A percentile compares a stretch with the other conserved stretches of the same genome.
Conservation (phyloP, 2,888 invertebrate species). For the Mesorhabditis spiculigera region DNA sequence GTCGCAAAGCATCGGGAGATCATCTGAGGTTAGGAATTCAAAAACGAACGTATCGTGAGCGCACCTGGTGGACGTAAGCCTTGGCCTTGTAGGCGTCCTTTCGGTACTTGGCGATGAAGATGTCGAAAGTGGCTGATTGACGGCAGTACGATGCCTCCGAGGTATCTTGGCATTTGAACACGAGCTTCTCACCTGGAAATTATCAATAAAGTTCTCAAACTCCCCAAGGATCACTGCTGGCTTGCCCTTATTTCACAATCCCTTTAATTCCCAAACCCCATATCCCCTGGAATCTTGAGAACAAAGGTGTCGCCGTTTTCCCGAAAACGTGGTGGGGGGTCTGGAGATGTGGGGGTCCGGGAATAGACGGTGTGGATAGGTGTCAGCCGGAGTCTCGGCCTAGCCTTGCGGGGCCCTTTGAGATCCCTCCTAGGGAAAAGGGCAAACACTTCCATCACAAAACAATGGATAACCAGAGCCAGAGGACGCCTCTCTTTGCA, state of each 20-base stretch:
- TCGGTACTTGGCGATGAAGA: conserved; percentile 48
- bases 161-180: conserved; percentile 51
- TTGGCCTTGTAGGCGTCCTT: conserved; percentile 56
- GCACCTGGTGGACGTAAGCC: conserved; percentile 55
- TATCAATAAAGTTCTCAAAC: not conserved
- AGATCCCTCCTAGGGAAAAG: no score
- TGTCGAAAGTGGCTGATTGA: conserved; percentile 48
- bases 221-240: not conserved
- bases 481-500: no score
- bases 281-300: not conserved
- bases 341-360: no score
- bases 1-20: conserved; percentile 54
- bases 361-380: no score
- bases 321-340: no score
- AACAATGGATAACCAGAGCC: no score
- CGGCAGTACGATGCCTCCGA: conserved; percentile 51
- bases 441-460: no score
- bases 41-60: not conserved
- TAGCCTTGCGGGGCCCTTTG: no score
- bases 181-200: conserved; percentile 46
- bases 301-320: no score
- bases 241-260: not conserved
- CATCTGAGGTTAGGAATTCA: conserved; percentile 34
- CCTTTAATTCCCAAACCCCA: not conserved
- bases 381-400: no score